Conservation (phyloP, 2,797 vertebrate genomes). For the Lithobates sylvaticus region DNA sequence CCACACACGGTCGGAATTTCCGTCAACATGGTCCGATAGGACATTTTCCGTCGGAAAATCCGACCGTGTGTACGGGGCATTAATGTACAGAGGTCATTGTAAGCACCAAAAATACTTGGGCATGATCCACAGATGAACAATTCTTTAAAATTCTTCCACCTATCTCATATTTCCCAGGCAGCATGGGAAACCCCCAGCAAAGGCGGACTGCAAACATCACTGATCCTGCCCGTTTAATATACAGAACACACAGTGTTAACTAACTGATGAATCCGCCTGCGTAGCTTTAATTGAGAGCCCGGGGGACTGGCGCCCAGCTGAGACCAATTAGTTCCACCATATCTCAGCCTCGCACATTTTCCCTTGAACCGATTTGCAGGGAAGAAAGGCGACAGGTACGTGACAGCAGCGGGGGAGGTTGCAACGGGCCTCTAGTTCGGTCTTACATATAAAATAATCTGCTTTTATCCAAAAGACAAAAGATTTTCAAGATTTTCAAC, state of each 20-base stretch:
- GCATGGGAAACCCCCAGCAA: not conserved
- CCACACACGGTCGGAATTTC: too few relatives aligned
- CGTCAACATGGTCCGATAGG: too few relatives aligned
- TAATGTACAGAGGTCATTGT: too few relatives aligned
- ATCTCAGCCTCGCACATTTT: conserved; percentile 63
- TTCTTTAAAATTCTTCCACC: too few relatives aligned
- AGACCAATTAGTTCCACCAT: conserved; percentile 64
- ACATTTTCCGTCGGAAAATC: too few relatives aligned
- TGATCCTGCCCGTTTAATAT: conserved; percentile 29
- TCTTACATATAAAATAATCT: conserved; percentile 19
- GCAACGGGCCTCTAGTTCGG: not conserved
- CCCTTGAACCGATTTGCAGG: conserved; percentile 57
- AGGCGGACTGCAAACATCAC: conserved; percentile 22
- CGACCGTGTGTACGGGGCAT: too few relatives aligned
- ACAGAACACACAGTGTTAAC: conserved; percentile 61
- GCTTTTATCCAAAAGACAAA: conserved; percentile 27
- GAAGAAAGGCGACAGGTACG: conserved; percentile 60
- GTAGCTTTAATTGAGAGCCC: conserved; percentile 61
- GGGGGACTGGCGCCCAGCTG: conserved; percentile 59
- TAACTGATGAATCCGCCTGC: conserved; percentile 61
- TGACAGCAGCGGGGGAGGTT: conserved; percentile 55
- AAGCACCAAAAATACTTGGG: too few relatives aligned
- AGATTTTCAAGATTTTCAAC: not conserved
- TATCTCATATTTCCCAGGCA: too few relatives aligned
- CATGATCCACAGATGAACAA: too few relatives aligned